These are phyloP conservation scores for Gortyna flavago DNA, from an alignment of 2,888 invertebrate genomes.

Conservation along the genomic window DNA sequence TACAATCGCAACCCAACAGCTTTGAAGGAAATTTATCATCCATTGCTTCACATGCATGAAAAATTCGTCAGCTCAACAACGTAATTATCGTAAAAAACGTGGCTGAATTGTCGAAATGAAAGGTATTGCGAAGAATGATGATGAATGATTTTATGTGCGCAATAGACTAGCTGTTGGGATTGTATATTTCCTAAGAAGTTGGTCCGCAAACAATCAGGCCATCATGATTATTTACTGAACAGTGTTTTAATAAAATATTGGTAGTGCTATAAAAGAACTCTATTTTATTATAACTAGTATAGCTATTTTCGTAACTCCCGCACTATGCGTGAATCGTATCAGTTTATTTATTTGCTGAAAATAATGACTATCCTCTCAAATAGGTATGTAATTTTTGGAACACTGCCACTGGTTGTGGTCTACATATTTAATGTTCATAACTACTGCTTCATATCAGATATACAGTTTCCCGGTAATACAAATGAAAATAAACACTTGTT, in stretches of 20 bases:
- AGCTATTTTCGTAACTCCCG: constrained; percentile 6
- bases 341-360: constrained; percentile 51
- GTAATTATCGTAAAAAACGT: background rate
- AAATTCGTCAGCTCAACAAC: background rate
- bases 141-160: background rate
- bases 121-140: background rate
- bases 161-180: background rate
- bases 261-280: background rate
- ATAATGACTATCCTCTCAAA: constrained; percentile 53
- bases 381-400: constrained; percentile 56
- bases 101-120: background rate
- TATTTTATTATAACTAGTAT: constrained; percentile 4
- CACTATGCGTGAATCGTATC: constrained; percentile 39
- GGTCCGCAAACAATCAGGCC: background rate
- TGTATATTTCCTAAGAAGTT: background rate
- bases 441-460: constrained; percentile 22
- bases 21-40: background rate
- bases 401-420: constrained; percentile 46
- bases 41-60: background rate
- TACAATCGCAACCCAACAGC: background rate
- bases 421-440: constrained; percentile 56
- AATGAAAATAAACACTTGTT: constrained; percentile 22
- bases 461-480: constrained; percentile 19
- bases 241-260: background rate
- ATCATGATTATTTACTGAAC: background rate